These are phyloP conservation scores for Tyrannus savana DNA, from an alignment of 2,113 vertebrate species.

Conservation along the genomic window DNA sequence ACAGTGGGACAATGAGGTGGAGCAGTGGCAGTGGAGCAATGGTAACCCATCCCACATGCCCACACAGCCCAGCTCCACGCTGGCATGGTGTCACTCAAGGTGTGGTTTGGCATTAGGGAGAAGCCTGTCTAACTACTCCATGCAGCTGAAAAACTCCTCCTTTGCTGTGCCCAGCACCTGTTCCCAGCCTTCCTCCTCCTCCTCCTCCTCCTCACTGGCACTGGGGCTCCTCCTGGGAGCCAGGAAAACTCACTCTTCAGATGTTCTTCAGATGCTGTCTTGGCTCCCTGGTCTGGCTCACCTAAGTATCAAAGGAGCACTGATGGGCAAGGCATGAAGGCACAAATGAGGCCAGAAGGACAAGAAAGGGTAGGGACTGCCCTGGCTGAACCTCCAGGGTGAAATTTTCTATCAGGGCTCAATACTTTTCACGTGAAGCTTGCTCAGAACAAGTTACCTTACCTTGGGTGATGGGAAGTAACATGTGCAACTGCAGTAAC, in stretches of 20 bases:
- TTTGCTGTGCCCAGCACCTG: neutral
- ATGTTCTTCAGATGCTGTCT: neutral
- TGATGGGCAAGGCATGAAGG: neutral
- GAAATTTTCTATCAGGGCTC: neutral
- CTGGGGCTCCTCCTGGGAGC: neutral
- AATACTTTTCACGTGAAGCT: neutral
- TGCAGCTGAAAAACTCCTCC: neutral
- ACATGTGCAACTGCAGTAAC: neutral
- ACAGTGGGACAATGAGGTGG: neutral
- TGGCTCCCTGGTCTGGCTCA: neutral
- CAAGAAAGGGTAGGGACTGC: neutral
- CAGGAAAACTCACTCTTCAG: neutral
- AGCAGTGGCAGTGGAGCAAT: neutral
- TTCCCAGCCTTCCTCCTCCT: neutral
- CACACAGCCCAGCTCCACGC: fast-evolving
- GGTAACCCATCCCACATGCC: neutral
- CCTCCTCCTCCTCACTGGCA: neutral
- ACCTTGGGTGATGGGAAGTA: neutral
- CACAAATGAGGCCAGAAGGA: neutral
- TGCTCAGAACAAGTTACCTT: neutral
- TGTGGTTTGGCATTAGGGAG: neutral
- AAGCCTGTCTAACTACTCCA: neutral
- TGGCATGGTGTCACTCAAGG: neutral
- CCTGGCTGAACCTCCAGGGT: neutral
- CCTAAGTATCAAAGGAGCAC: fast-evolving